These are phyloP conservation scores for Colletes gigas DNA, from an alignment of 1,140 invertebrate genomes.

Conservation along the genomic window DNA sequence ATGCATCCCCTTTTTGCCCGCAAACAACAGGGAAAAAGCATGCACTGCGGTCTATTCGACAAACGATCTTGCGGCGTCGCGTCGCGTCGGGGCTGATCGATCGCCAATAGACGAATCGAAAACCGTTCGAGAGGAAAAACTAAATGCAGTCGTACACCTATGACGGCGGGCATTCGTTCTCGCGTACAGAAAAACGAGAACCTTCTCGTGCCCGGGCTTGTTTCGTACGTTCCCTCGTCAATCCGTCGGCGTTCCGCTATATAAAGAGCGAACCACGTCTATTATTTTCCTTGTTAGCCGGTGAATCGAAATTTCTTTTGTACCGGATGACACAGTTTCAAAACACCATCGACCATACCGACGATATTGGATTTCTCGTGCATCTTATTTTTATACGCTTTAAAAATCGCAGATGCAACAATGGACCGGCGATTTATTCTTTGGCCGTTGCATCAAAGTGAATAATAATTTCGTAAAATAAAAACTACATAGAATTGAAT, in stretches of 20 bases:
- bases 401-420: no score
- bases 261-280: neutral
- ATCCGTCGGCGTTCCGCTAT: conserved; percentile 10
- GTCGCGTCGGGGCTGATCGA: conserved; percentile 1
- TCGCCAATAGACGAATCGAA: conserved; percentile 18
- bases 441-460: no score
- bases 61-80: conserved; percentile 18
- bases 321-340: no score
- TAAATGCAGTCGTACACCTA: conserved; percentile 3
- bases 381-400: no score
- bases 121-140: conserved; percentile 6
- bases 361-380: no score
- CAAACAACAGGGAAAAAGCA: conserved; percentile 16
- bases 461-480: no score
- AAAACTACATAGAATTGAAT: no score
- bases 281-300: no score
- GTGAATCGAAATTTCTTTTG: no score
- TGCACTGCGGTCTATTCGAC: conserved; percentile 28
- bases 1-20: neutral
- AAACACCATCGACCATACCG: no score
- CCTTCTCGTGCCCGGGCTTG: conserved; percentile 12
- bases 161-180: conserved; percentile 24
- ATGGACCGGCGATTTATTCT: no score
- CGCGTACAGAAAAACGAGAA: conserved; percentile 40
- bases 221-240: conserved; percentile 21